phyloP scores from a whole-genome alignment of 2,113 vertebrate species.

The Chaetodon auriga region DNA sequence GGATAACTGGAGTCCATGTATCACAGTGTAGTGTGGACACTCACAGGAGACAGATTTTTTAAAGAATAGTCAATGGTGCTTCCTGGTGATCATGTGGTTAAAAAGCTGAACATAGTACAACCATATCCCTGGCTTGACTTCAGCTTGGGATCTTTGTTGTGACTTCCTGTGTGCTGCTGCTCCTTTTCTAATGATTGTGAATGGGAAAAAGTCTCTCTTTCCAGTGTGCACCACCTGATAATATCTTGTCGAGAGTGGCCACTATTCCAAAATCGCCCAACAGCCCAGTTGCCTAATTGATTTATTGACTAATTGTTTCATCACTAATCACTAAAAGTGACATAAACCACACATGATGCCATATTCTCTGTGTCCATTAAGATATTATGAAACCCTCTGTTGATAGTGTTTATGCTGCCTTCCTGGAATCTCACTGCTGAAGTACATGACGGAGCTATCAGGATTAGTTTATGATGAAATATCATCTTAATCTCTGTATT shows the following conservation, averaged over 20 bases:
- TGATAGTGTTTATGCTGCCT: slow-evolving; percentile 28
- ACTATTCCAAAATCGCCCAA: not conserved
- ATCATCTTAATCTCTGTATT: slow-evolving; percentile 66
- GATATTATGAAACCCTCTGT: slow-evolving; percentile 12
- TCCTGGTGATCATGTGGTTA: too few relatives aligned
- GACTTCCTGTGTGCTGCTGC: not conserved
- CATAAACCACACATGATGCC: not conserved
- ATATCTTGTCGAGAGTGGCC: not conserved
- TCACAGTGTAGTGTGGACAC: not conserved
- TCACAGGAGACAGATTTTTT: too few relatives aligned
- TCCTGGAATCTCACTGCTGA: slow-evolving; percentile 50
- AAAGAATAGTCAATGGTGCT: too few relatives aligned
- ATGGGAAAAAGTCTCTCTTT: not conserved
- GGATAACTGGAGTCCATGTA: too few relatives aligned
- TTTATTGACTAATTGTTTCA: not conserved
- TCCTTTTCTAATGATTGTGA: not conserved
- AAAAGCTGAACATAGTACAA: too few relatives aligned
- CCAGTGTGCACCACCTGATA: not conserved
- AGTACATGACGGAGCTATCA: slow-evolving; percentile 26
- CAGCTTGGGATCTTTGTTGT: too few relatives aligned
- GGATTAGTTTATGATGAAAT: slow-evolving; percentile 71
- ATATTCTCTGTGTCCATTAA: slow-evolving; percentile 12
- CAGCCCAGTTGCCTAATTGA: not conserved
- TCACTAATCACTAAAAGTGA: not conserved
- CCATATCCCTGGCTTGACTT: too few relatives aligned